These are phyloP conservation scores for Staurois parvus DNA, from an alignment of 2,797 vertebrate genomes.

Conservation along the genomic window DNA sequence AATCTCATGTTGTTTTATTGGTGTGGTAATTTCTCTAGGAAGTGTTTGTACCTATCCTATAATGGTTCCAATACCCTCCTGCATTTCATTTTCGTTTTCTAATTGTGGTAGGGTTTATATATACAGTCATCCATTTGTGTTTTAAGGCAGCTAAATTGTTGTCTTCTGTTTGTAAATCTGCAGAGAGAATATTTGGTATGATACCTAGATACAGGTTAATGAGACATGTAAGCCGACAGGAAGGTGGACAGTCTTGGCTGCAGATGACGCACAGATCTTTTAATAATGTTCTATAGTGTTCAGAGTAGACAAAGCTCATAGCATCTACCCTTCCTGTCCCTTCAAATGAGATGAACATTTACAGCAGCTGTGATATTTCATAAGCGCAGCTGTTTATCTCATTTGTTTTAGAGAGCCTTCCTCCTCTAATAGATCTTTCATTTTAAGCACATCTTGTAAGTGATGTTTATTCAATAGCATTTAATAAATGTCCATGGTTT, in stretches of 20 bases:
- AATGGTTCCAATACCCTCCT: no score
- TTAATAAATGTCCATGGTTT: slow-evolving; percentile 42
- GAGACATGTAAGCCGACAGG: not conserved
- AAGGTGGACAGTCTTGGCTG: not conserved
- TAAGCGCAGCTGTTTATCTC: slow-evolving; percentile 49
- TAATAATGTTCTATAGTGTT: not conserved
- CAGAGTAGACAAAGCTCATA: not conserved
- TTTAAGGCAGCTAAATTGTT: not conserved
- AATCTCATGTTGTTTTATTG: no score
- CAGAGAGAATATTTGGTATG: not conserved
- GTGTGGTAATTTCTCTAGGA: no score
- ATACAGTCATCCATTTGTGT: not conserved
- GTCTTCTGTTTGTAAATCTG: no score
- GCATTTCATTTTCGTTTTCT: no score
- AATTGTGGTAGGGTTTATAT: no score
- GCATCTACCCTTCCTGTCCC: not conserved
- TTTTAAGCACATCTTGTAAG: slow-evolving; percentile 47
- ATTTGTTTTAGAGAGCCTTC: slow-evolving; percentile 37
- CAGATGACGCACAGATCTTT: not conserved
- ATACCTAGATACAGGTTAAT: not conserved
- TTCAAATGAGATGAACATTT: slow-evolving; percentile 22
- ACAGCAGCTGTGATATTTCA: slow-evolving; percentile 23
- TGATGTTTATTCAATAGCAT: slow-evolving; percentile 55
- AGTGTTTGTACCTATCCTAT: no score
- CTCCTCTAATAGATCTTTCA: slow-evolving; percentile 36